phyloP scores from a whole-genome alignment of 2,797 vertebrate genomes.

The Dipus sagitta region DNA sequence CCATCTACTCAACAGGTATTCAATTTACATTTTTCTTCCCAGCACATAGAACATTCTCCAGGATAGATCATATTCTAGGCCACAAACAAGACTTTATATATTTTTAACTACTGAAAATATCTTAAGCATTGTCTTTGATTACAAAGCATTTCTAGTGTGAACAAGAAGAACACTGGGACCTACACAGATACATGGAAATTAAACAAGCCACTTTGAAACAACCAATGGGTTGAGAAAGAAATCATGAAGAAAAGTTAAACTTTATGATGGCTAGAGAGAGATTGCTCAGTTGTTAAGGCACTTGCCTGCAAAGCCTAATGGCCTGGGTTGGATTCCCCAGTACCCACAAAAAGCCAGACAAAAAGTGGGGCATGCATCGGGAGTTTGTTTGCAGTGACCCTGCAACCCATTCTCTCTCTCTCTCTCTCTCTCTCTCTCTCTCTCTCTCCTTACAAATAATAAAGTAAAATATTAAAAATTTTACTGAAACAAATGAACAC shows the following conservation, averaged over 20 bases:
- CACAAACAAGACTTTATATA: neutral
- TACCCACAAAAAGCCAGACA: no score
- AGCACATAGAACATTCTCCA: neutral
- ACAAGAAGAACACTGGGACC: neutral
- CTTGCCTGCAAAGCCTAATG: no score
- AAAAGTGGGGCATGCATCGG: no score
- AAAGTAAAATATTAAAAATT: neutral
- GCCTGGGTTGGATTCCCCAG: no score
- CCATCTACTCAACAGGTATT: neutral
- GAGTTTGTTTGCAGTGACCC: no score
- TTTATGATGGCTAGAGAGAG: no score
- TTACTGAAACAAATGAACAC: neutral
- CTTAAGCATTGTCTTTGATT: neutral
- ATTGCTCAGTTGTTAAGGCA: no score
- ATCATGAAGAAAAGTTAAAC: neutral
- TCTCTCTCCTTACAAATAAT: no score
- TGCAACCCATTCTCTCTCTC: no score
- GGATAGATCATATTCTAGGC: neutral
- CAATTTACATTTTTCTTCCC: neutral
- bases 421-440: no score
- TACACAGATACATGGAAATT: neutral
- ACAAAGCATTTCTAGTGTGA: neutral
- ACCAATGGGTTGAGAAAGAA: neutral
- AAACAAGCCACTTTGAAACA: neutral
- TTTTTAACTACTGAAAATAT: neutral